Base-by-base conservation (phyloP, 53 echinoderm and acorn worm genomes). In the Antedon mediterranea region DNA sequence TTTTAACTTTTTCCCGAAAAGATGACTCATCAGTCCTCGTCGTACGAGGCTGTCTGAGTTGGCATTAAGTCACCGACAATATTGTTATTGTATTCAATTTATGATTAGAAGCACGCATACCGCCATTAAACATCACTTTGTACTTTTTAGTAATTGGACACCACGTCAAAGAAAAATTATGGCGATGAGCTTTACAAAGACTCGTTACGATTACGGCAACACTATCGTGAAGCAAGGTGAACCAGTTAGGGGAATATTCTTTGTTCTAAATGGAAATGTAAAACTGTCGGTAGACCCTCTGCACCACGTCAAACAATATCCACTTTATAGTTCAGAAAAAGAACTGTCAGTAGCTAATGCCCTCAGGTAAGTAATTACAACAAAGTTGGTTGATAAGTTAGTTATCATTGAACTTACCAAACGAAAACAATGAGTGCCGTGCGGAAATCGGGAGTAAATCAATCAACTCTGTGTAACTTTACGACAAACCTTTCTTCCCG, bases 231-330 rank as follows among this genome's bases (percentile, higher is more conserved):
- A 83, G 23, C 98, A 98, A 42, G 98, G 98, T 8, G 80, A 82
- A 0, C 82, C 85, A 20, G 87, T 87, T 71, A 41, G 82, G 43
- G 86, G 90, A 71, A 79, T 98, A 14, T 82, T 90, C 80, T 98
- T 98, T 83, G 86, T 98, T 57, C 80, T 85, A 23, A 84, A 88
- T 30, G 98, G 98, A 13, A 90, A 90, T 32, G 98, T 90, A 3
- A 90, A 88, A 79, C 86, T 90, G 27, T 90, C 98, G 23, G 86
- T 93, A 57, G 92, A 98, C 75, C 92, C 98, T 30, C 71, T 89
- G 4, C 92, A 88, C 23, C 88, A 89, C 72, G 93, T 92, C 26
- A 82, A 80, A 74, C 98, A 98, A 34, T 98, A 93, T 44, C 86
- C 90, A 0, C 79, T 75, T 33, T 31, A 87, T 42, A 87, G 89